Percentiles rank a stretch among this genome's conserved stretches.
phyloP scores from a whole-genome alignment of 2,888 invertebrate species.

The Meghimatium bilineatum region DNA sequence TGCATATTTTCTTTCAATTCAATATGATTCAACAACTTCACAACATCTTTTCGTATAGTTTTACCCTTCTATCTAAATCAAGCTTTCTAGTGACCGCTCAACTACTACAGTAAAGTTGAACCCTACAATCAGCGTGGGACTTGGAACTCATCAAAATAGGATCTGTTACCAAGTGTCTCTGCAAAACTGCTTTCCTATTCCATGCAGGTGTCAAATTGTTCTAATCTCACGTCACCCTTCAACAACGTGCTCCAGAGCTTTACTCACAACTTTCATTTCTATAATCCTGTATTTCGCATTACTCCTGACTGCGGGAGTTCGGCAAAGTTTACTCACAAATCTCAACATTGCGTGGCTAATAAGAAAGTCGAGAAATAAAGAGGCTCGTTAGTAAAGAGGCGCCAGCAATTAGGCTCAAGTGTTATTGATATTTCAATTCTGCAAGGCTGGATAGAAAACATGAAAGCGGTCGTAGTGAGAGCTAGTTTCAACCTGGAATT shows the following conservation, averaged over 20 bases:
- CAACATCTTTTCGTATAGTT: too few species aligned
- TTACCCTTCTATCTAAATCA: too few species aligned
- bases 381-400: conserved; percentile 38
- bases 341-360: conserved; percentile 23
- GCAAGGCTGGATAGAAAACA: not conserved
- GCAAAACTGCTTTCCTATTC: not conserved
- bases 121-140: not conserved
- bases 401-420: conserved; percentile 28
- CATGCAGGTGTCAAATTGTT: not conserved
- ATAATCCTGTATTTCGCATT: conserved; percentile 26
- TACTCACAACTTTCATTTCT: not conserved
- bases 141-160: not conserved
- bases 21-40: too few species aligned
- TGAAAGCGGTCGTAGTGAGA: not conserved
- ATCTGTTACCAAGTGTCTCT: not conserved
- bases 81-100: too few species aligned
- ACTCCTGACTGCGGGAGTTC: conserved; percentile 30
- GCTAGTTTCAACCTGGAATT: not conserved
- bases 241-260: not conserved
- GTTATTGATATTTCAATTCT: conserved; percentile 19
- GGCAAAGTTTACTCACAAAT: conserved; percentile 35
- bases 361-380: conserved; percentile 35
- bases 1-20: too few species aligned
- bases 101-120: too few species aligned
- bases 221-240: not conserved